phyloP scores from a whole-genome alignment of 2,797 vertebrate genomes.

The Cirrhinus molitorella region DNA sequence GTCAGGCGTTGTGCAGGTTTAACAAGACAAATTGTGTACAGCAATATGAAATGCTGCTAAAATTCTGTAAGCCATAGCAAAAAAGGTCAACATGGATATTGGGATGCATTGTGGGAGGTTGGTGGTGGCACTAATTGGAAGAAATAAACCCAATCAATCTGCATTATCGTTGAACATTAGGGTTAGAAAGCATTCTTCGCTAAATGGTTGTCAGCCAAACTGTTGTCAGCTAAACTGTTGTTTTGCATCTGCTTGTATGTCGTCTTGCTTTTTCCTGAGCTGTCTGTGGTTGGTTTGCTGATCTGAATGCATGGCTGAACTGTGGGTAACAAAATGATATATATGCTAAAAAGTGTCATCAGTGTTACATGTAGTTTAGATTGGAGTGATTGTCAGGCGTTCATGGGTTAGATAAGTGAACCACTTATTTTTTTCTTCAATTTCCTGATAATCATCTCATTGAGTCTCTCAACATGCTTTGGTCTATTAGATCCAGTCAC shows the following conservation, averaged over 20 bases:
- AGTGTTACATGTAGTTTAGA: constrained; percentile 8
- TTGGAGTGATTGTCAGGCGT: neutral
- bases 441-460: neutral
- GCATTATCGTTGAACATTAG: neutral
- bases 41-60: neutral
- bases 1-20: neutral
- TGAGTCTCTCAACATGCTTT: neutral
- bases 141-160: neutral
- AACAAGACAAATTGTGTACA: neutral
- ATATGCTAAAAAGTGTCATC: neutral
- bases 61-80: constrained; percentile 40
- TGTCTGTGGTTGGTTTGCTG: constrained; percentile 20
- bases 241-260: constrained; percentile 32
- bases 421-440: neutral
- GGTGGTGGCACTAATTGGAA: constrained; percentile 37
- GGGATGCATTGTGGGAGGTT: constrained; percentile 16
- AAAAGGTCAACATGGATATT: constrained; percentile 56
- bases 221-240: neutral
- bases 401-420: neutral
- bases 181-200: neutral
- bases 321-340: neutral
- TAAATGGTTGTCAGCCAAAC: neutral
- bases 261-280: neutral
- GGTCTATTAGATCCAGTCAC: constrained; percentile 53
- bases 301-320: constrained; percentile 21